These are phyloP conservation scores for Peromyscus melanophrys DNA, from an alignment of 2,797 vertebrate genomes.

Conservation along the genomic window DNA sequence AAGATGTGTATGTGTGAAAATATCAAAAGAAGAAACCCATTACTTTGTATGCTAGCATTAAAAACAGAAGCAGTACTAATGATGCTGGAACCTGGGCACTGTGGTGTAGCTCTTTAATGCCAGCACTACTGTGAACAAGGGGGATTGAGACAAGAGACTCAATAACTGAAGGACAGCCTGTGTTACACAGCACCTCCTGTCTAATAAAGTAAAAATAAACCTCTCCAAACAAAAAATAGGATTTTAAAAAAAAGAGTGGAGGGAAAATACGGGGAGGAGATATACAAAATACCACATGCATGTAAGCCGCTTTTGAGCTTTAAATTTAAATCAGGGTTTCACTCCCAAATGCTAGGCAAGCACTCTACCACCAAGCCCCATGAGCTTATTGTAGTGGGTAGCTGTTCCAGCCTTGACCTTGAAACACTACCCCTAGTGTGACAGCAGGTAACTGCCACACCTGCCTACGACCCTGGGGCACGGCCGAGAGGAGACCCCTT, in stretches of 20 bases:
- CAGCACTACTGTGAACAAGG: not conserved
- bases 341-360: not conserved
- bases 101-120: not conserved
- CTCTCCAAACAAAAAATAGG: not conserved
- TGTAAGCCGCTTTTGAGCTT: not conserved
- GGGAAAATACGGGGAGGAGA: conserved; percentile 6
- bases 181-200: not conserved
- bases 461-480: too few relatives aligned
- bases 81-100: not conserved
- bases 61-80: not conserved
- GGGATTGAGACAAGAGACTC: not conserved
- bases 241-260: not conserved
- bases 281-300: not conserved
- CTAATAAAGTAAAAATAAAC: not conserved
- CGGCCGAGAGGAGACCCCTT: too few relatives aligned
- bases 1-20: not conserved
- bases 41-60: not conserved
- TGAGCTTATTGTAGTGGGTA: too few relatives aligned
- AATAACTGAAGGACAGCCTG: not conserved
- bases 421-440: too few relatives aligned
- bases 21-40: not conserved
- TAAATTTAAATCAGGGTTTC: not conserved
- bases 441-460: too few relatives aligned
- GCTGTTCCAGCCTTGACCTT: too few relatives aligned
- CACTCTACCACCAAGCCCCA: too few relatives aligned